These are phyloP conservation scores for Falco berigora DNA, from an alignment of 2,797 vertebrate species.

Conservation along the genomic window DNA sequence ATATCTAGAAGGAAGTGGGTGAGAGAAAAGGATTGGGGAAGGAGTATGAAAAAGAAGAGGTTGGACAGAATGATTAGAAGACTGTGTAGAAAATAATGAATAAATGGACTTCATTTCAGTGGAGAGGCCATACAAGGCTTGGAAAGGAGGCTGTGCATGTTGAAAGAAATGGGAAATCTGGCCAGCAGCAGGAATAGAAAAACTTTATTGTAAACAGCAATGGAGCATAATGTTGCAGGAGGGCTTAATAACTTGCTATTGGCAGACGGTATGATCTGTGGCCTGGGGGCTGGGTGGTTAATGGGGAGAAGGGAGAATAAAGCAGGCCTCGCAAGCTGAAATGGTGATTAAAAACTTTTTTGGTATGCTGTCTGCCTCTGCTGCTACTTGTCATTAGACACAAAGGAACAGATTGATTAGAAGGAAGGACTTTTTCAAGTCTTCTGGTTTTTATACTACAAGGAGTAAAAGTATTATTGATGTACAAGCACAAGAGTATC, in stretches of 20 bases:
- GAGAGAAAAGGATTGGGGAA: neutral
- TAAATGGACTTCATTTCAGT: neutral
- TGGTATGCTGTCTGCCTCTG: neutral
- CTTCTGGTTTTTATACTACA: accelerated
- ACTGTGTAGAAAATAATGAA: neutral
- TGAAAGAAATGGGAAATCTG: neutral
- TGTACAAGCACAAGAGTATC: neutral
- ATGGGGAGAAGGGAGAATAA: neutral
- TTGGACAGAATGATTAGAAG: neutral
- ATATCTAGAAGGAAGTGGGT: neutral
- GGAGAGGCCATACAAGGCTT: neutral
- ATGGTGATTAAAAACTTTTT: neutral
- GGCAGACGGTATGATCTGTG: neutral
- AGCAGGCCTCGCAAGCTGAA: neutral
- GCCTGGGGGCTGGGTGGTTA: neutral
- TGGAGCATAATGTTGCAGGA: neutral
- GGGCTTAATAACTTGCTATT: neutral
- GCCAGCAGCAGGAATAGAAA: neutral
- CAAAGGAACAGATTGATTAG: neutral
- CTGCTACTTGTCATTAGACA: neutral
- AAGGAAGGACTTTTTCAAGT: neutral
- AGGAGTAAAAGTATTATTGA: neutral
- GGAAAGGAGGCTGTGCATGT: neutral
- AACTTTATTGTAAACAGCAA: neutral
- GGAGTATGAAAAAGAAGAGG: neutral